These are phyloP conservation scores for Tupaia tana DNA, from an alignment of 2,113 vertebrate species.

Conservation along the genomic window DNA sequence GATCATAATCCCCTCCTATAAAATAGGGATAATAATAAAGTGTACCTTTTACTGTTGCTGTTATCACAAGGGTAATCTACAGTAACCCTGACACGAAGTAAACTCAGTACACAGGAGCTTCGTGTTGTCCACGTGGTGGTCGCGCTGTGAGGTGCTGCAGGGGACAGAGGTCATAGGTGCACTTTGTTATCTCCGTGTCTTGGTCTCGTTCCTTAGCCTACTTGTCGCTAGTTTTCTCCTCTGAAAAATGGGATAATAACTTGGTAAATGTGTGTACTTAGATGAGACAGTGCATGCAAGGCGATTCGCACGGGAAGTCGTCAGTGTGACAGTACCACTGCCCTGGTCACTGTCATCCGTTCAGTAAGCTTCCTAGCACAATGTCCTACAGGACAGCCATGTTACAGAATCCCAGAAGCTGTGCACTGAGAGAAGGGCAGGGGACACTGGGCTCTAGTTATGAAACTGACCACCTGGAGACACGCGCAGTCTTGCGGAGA, in stretches of 20 bases:
- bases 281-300: background rate
- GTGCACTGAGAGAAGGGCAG: background rate
- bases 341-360: background rate
- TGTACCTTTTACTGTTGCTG: background rate
- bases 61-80: constrained; percentile 42
- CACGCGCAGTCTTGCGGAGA: background rate
- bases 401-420: constrained; percentile 16
- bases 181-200: background rate
- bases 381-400: background rate
- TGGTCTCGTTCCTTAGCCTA: background rate
- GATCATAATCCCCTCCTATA: constrained; percentile 27
- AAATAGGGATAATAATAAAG: background rate
- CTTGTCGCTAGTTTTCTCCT: constrained; percentile 1
- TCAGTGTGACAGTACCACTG: background rate
- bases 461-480: background rate
- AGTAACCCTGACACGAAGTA: background rate
- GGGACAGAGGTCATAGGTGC: background rate
- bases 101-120: background rate
- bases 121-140: background rate
- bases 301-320: background rate
- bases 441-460: background rate
- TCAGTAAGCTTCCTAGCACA: constrained; percentile 11
- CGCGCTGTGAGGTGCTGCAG: rapidly evolving
- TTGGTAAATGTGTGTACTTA: background rate
- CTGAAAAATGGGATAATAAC: constrained; percentile 34